Base-by-base conservation (phyloP, 2,797 vertebrate species). In the Remorina albescens region DNA sequence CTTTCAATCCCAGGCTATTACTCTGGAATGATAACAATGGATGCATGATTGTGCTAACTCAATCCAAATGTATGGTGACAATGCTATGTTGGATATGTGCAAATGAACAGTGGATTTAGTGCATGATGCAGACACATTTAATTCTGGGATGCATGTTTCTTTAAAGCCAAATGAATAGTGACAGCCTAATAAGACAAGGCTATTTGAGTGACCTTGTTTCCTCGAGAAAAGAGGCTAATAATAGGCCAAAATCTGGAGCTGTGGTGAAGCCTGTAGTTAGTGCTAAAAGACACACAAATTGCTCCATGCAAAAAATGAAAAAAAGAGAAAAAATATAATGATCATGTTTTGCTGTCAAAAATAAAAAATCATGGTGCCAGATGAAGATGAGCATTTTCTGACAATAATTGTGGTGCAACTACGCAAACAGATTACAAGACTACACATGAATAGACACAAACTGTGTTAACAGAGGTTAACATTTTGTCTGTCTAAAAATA, bases 141-240 rank as follows among this genome's bases (percentile, higher is more conserved):
- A 72, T 74, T 74, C 42, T 42, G 69, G 36, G 71, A 64, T 23
- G 85, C 67, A 47, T 89, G 85, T 86, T 75, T 81, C 88, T 89
- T 93, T 94, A 91, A 90, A 82, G 81, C 75, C 70, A 71, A 85
- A 90, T 81, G 65, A 86, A 71, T 75, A 82, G 83, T 76, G 82
- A 91, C 90, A 91, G 88, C 78, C 85, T 86, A 92, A 93, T 90
- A 88, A 90, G 84, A 92, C 88, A 62, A 87, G 85, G 84, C 88
- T 86, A 74, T 88, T 80, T 78, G 83, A 92, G 85, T 89, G 93
- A 92, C 93, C 93, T 92, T 94, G 90, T 95, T 95, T 94, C 92
- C 83, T 83, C 32, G 82, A 91, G 86, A 91, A 90, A 91, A 84
- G 80, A 58, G 76, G 84, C 89, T 94, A 94, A 93, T 92, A 91